Evolutionary conservation across 64 coral and sea anemone genomes (phyloP).

Genomic region (Pachyseris speciosa): DNA sequence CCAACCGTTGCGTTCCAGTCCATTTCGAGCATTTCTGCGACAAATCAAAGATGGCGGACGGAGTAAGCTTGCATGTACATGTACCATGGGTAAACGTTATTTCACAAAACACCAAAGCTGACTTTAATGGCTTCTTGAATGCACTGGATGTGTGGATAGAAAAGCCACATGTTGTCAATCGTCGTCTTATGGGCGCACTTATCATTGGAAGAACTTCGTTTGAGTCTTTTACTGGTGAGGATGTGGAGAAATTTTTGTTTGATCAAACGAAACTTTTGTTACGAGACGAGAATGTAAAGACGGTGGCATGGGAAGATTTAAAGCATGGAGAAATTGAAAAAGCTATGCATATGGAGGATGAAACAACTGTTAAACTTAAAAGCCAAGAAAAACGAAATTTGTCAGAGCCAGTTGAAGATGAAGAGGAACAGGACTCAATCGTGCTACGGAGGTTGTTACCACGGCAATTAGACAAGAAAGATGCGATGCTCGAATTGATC

Average conservation of each 20-base stretch:
- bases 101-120: slow-evolving; percentile 26
- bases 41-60: slow-evolving; percentile 78
- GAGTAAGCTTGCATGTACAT: no score
- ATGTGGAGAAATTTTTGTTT: background rate
- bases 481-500: slow-evolving; percentile 54
- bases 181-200: slow-evolving; percentile 77
- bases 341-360: background rate
- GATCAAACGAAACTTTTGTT: background rate
- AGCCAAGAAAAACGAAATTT: background rate
- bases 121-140: slow-evolving; percentile 56
- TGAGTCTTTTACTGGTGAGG: slow-evolving; percentile 1
- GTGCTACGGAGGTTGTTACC: slow-evolving; percentile 79
- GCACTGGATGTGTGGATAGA: slow-evolving; percentile 91
- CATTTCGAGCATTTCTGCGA: no score
- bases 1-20: no score
- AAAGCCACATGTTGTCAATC: slow-evolving; percentile 94
- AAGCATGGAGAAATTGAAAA: background rate
- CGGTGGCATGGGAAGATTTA: background rate
- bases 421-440: slow-evolving; percentile 41
- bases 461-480: slow-evolving; percentile 33
- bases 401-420: background rate
- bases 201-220: slow-evolving; percentile 38
- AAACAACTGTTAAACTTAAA: background rate
- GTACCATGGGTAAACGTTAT: slow-evolving; percentile 67
- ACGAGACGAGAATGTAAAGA: background rate